These are phyloP conservation scores for Anthoptus insignis DNA, from an alignment of 2,888 invertebrate species.

Conservation along the genomic window DNA sequence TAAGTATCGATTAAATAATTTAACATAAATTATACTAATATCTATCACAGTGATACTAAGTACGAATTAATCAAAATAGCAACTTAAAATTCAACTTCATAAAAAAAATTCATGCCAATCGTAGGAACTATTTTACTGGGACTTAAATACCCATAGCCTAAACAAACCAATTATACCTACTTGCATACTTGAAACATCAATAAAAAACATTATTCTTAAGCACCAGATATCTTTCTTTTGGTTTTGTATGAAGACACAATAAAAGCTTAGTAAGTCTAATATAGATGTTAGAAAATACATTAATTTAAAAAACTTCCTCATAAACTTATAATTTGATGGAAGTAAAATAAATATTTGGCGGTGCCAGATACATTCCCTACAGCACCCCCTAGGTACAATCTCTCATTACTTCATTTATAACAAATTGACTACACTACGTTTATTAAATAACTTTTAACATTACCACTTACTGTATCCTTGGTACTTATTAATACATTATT, in stretches of 20 bases:
- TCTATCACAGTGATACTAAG: constrained; percentile 76
- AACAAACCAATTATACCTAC: neutral
- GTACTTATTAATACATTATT: constrained; percentile 3
- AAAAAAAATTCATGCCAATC: constrained; percentile 21
- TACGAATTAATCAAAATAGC: constrained; percentile 48
- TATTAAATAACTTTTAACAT: constrained; percentile 3
- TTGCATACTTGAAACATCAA: neutral
- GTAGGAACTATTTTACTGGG: constrained; percentile 27
- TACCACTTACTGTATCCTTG: neutral
- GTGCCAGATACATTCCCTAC: neutral
- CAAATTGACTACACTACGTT: neutral
- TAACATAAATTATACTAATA: constrained; percentile 47
- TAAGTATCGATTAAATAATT: constrained; percentile 48
- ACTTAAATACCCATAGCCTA: no score
- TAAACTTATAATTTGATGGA: no score
- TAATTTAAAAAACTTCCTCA: no score
- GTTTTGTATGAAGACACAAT: no score
- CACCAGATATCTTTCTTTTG: no score
- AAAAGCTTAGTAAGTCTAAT: no score
- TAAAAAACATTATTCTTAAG: no score
- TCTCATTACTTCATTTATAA: neutral
- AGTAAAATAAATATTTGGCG: no score
- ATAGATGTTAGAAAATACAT: no score
- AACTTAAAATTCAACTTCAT: neutral
- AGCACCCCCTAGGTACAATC: neutral